Conservation (phyloP, 2,113 vertebrate species). For the Promerops cafer region DNA sequence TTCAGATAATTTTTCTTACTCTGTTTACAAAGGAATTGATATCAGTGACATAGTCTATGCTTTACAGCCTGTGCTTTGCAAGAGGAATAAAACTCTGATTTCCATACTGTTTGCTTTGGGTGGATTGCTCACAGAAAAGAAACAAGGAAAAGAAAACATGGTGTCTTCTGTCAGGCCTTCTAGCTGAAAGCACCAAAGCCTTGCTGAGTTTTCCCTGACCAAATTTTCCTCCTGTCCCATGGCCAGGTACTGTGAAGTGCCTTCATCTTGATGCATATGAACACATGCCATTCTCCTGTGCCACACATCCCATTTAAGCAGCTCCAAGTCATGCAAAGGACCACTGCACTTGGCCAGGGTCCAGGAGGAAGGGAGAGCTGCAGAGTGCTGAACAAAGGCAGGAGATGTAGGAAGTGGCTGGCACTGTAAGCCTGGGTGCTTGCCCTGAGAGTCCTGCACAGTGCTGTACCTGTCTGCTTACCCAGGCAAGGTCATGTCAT, state of each 20-base stretch:
- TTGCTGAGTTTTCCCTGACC: background rate
- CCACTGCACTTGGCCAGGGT: background rate
- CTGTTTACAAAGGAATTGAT: background rate
- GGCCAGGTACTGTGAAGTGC: no score
- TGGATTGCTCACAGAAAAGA: background rate
- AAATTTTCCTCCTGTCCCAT: background rate
- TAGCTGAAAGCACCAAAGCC: background rate
- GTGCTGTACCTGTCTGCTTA: background rate
- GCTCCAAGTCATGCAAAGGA: rapidly evolving
- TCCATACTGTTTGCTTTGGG: background rate
- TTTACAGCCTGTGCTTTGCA: background rate
- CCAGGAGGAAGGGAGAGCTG: no score
- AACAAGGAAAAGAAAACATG: background rate
- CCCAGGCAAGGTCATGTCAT: no score
- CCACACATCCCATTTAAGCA: rapidly evolving
- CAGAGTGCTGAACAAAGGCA: no score
- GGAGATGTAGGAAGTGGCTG: background rate
- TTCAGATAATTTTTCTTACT: background rate
- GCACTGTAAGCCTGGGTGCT: background rate
- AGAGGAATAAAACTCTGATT: background rate
- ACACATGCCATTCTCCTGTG: no score
- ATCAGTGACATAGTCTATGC: rapidly evolving
- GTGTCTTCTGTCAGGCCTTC: background rate
- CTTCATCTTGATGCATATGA: background rate
- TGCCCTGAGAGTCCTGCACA: rapidly evolving